Base-by-base conservation (phyloP, 2,888 invertebrate species). In the Scelioninae gen. 2 region DNA sequence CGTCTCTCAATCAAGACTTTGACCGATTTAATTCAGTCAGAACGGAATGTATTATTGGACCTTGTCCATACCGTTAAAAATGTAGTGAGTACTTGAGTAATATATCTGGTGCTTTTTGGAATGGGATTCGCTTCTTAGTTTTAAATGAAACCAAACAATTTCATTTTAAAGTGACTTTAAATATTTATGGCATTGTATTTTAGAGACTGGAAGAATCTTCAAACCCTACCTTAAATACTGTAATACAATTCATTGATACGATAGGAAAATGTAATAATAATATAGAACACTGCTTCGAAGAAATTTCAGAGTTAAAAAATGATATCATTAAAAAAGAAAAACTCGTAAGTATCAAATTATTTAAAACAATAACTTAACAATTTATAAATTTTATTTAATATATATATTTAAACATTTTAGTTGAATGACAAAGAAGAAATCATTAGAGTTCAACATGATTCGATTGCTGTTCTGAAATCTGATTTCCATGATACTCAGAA, bases 381-480 rank as follows among this genome's bases (percentile, higher is more conserved):
- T n/a, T n/a, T 9, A 10, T 13, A 19, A n/a, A 13, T 37, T 53
- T 55, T n/a, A 13, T 15, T 16, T 18, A 19, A n/a, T 5, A 35
- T n/a, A 35, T 39, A 1, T 11, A 22, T 48, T 31, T 2, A 0
- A 4, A 10, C 31, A 11, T 68, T 69, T 35, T 18, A 72, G 60
- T 25, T 53, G 28, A 52, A 48, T 57, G 81, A 85, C 75, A 82
- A 80, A 72, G 82, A 85, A 43, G 79, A 85, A 77, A 82, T 84
- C 5, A 83, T 85, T 61, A 79, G 75, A 61, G 84, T 85, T 73
- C 86, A 85, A 70, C 82, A 83, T 65, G 80, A 85, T 55, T 83
- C 85, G 0, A 82, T 85, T 60, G 67, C 68, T 31, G 80, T 85
- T 76, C 80, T 82, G n/a, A 83, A 84, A 70, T 74, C 78, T 4